Evolutionary conservation across 1,140 invertebrate genomes (phyloP).

Genomic region (Drosophila nikananu): DNA sequence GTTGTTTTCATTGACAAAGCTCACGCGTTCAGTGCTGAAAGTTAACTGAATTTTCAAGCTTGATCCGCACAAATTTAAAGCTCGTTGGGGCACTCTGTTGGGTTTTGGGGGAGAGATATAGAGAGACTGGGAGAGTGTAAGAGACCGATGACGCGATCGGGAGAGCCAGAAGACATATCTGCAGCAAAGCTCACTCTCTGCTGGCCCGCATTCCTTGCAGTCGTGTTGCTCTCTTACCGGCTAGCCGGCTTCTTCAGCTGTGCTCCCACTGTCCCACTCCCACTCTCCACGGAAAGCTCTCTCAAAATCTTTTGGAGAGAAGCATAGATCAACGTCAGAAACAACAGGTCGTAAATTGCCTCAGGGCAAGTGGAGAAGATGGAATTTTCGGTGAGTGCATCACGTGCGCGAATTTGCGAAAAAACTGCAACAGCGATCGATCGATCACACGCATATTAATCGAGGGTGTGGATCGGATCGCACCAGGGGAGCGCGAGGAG

Average conservation of each 20-base stretch:
- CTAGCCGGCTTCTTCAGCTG: constrained; percentile 50
- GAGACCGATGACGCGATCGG: constrained; percentile 16
- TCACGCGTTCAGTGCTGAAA: constrained; percentile 52
- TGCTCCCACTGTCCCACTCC: background rate
- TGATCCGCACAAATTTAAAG: constrained; percentile 65
- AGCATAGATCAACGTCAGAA: constrained; percentile 43
- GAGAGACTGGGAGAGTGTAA: background rate
- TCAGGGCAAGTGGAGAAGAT: constrained; percentile 56
- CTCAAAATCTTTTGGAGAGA: constrained; percentile 1
- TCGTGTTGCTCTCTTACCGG: constrained; percentile 41
- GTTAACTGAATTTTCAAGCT: constrained; percentile 58
- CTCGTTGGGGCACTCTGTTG: constrained; percentile 18
- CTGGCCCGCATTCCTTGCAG: constrained; percentile 54
- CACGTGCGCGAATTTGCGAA: constrained; percentile 59
- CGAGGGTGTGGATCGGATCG: constrained; percentile 10
- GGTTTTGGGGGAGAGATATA: constrained; percentile 2
- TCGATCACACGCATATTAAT: constrained; percentile 66
- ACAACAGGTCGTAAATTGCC: constrained; percentile 72
- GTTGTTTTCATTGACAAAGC: constrained; percentile 35
- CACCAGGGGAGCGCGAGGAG: background rate
- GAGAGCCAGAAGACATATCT: constrained; percentile 5
- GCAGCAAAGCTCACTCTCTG: constrained; percentile 26
- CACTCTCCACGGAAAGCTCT: constrained; percentile 9
- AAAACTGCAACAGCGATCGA: constrained; percentile 55
- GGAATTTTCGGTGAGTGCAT: constrained; percentile 71